phyloP scores from a whole-genome alignment of 2,888 invertebrate species.

The Epicampocera succincta region DNA sequence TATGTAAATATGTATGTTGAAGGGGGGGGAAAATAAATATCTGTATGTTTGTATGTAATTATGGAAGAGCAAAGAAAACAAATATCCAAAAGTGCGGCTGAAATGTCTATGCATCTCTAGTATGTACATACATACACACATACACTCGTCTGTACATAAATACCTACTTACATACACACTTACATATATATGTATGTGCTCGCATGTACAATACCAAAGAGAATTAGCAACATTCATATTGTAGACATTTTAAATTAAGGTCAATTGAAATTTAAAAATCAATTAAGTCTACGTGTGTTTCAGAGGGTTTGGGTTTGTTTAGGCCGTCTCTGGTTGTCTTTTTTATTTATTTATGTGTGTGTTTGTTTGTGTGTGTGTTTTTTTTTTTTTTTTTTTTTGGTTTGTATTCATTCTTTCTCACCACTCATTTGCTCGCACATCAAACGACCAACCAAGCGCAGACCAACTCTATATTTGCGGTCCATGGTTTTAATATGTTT shows the following conservation, averaged over 20 bases:
- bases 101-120: no score
- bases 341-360: neutral
- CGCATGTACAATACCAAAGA: neutral
- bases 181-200: neutral
- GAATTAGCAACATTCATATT: constrained; percentile 45
- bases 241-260: constrained; percentile 61
- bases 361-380: neutral
- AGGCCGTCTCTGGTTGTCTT: constrained; percentile 8
- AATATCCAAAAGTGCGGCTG: no score
- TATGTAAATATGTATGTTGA: no score
- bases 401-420: no score
- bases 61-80: no score
- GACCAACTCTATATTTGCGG: constrained; percentile 7
- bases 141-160: no score
- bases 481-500: constrained; percentile 16
- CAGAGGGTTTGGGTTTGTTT: constrained; percentile 51
- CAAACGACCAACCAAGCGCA: neutral
- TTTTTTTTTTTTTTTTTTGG: constrained; percentile 10
- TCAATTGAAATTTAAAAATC: constrained; percentile 66
- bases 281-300: constrained; percentile 58
- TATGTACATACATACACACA: no score
- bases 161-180: neutral
- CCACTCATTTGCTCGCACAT: constrained; percentile 9
- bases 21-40: no score
- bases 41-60: no score